phyloP scores from a whole-genome alignment of 2,888 invertebrate species.

The Scaptomyza cyrtandrae region DNA sequence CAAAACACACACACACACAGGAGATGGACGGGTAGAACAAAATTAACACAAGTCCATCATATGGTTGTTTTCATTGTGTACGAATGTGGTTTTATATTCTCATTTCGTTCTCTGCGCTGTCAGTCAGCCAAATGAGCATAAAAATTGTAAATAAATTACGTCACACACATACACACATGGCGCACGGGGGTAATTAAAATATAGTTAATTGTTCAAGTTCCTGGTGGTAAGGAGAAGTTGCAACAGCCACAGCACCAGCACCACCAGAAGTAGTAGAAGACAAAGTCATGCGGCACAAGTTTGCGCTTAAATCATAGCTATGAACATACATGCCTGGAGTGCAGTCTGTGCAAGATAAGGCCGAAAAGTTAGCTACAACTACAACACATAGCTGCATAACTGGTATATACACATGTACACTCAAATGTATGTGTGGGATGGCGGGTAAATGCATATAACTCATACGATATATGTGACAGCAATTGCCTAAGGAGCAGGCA shows the following conservation, averaged over 20 bases:
- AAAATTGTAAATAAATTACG: conserved; percentile 68
- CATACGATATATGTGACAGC: conserved; percentile 69
- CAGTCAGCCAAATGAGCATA: conserved; percentile 65
- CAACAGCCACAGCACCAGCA: conserved; percentile 14
- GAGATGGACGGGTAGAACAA: conserved; percentile 52
- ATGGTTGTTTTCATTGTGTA: conserved; percentile 28
- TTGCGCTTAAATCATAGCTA: conserved; percentile 67
- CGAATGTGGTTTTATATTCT: conserved; percentile 33
- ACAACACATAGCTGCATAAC: conserved; percentile 18
- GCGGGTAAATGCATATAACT: conserved; percentile 57
- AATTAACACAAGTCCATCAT: conserved; percentile 75
- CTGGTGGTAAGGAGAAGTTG: conserved; percentile 57
- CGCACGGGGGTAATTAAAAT: conserved; percentile 59
- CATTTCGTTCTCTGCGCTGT: conserved; percentile 44
- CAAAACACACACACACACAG: conserved; percentile 5
- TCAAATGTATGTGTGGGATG: conserved; percentile 33
- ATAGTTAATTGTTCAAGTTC: conserved; percentile 65
- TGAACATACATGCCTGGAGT: conserved; percentile 57
- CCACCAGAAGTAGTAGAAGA: conserved; percentile 20
- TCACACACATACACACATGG: conserved; percentile 4
- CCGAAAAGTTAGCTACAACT: conserved; percentile 56
- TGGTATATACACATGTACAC: background rate
- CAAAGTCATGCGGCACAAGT: conserved; percentile 59
- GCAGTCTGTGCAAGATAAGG: conserved; percentile 66
- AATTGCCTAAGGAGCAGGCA: conserved; percentile 34